These are phyloP conservation scores for Anas acuta DNA, from an alignment of 2,797 vertebrate genomes.

Conservation along the genomic window DNA sequence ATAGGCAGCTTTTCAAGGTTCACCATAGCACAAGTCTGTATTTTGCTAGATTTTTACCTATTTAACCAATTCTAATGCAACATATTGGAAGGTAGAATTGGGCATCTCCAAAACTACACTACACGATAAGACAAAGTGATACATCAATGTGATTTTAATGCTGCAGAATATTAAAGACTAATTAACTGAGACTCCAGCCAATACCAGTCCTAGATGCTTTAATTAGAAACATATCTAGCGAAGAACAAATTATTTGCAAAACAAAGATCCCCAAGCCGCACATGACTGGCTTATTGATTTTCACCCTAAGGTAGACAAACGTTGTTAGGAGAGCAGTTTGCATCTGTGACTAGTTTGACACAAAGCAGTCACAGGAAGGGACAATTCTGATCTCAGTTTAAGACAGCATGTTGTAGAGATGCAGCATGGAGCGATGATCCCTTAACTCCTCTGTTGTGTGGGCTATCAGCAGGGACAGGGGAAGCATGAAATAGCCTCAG, in stretches of 20 bases:
- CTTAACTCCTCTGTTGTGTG: not conserved
- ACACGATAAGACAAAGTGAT: not conserved
- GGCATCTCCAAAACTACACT: not conserved
- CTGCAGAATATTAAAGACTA: not conserved
- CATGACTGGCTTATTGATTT: not conserved
- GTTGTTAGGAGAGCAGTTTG: not conserved
- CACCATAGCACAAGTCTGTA: constrained; percentile 17
- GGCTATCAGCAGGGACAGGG: not conserved
- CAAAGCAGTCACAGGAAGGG: not conserved
- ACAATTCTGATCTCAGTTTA: not conserved
- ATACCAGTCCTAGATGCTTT: not conserved
- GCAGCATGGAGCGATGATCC: not conserved
- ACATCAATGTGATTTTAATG: not conserved
- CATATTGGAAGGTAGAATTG: not conserved
- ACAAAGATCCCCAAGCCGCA: not conserved
- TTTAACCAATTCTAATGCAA: constrained; percentile 28
- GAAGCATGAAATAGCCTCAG: not conserved
- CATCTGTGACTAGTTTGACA: not conserved
- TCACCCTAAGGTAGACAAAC: not conserved
- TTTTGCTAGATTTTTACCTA: constrained; percentile 35
- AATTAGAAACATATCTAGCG: not conserved
- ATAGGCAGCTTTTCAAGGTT: constrained; percentile 23
- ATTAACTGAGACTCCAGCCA: not conserved
- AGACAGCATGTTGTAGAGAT: not conserved
- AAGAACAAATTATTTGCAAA: not conserved